phyloP scores from a whole-genome alignment of 2,113 vertebrate genomes.

The Macaca nemestrina region DNA sequence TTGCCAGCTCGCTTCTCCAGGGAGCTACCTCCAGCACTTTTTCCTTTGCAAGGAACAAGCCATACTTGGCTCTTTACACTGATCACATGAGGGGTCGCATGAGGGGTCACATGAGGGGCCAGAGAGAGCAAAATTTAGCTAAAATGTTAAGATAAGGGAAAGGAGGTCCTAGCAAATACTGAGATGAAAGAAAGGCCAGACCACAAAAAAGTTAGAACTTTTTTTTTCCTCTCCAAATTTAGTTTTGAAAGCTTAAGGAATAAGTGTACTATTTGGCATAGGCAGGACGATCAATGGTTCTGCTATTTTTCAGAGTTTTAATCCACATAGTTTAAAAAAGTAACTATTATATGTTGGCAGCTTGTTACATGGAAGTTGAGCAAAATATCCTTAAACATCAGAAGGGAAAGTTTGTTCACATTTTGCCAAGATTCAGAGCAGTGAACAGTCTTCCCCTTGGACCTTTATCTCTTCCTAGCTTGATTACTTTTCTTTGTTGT shows the following conservation, averaged over 20 bases:
- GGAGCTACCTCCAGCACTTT: slow-evolving; percentile 36
- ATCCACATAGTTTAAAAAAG: neutral
- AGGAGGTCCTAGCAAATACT: neutral
- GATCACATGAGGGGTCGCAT: neutral
- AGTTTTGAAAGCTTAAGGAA: slow-evolving; percentile 39
- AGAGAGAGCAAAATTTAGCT: neutral
- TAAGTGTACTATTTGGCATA: neutral
- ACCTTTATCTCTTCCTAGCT: neutral
- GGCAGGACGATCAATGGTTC: neutral
- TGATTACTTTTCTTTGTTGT: neutral
- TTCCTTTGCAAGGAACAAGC: slow-evolving; percentile 37
- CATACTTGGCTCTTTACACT: neutral
- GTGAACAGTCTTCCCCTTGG: neutral
- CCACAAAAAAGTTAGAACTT: neutral
- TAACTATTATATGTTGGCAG: neutral
- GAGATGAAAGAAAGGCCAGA: neutral
- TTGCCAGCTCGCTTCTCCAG: neutral
- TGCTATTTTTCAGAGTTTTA: slow-evolving; percentile 32
- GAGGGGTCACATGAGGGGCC: neutral
- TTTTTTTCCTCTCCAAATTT: neutral
- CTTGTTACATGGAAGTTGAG: neutral
- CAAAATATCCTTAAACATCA: neutral
- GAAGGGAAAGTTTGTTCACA: neutral
- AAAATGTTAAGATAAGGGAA: neutral
- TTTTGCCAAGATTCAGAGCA: neutral